Percentiles rank a stretch among this genome's conserved stretches.
Conservation (phyloP, 2,113 vertebrate genomes). For the Pelodiscus sinensis region DNA sequence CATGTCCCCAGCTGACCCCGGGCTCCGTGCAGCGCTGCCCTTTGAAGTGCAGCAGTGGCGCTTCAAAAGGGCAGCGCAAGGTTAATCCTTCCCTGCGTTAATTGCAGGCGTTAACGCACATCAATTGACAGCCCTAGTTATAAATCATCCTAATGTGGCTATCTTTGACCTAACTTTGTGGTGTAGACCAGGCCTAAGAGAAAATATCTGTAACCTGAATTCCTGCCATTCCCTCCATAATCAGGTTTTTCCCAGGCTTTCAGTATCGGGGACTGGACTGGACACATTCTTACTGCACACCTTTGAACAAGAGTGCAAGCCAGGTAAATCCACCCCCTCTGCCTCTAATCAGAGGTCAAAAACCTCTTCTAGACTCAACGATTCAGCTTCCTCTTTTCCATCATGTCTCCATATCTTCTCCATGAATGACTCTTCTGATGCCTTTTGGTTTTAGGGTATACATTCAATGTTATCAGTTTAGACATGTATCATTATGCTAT, state of each 20-base stretch:
- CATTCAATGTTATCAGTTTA: fast-evolving
- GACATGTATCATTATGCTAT: neutral
- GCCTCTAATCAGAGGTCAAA: neutral
- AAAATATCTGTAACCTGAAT: neutral
- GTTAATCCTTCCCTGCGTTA: no score
- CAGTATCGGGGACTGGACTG: neutral
- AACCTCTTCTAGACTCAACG: neutral
- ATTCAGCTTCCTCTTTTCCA: neutral
- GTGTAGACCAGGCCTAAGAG: no score
- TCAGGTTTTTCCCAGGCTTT: neutral
- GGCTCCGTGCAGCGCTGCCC: no score
- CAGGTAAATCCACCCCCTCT: neutral
- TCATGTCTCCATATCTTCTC: neutral
- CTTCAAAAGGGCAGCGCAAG: no score
- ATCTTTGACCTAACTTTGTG: no score
- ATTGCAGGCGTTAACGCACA: no score
- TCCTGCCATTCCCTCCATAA: neutral
- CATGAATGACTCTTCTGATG: neutral
- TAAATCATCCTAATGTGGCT: no score
- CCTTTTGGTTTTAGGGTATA: neutral
- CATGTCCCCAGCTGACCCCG: no score
- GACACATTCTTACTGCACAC: neutral
- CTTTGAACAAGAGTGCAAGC: neutral
- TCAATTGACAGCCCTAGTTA: no score
- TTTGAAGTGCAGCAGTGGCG: no score